Evolutionary conservation across 2,888 invertebrate species (phyloP).

Genomic region (Oscheius myriophilus): DNA sequence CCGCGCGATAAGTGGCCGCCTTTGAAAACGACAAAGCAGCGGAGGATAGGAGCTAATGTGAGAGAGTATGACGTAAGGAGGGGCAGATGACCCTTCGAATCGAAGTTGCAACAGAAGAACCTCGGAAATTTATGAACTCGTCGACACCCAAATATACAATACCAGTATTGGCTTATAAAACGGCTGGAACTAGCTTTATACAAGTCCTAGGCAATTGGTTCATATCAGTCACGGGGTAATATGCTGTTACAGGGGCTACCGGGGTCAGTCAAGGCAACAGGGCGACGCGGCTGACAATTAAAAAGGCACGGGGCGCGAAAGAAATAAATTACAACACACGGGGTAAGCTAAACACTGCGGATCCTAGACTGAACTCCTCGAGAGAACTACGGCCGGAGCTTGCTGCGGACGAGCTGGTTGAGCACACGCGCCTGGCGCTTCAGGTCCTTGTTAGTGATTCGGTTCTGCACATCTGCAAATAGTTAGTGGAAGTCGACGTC

Average conservation of each 20-base stretch:
- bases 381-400: neutral
- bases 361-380: neutral
- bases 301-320: neutral
- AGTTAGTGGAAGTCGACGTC: neutral
- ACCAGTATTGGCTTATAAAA: too few relatives aligned
- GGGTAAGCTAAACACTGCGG: neutral
- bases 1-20: slow-evolving; percentile 15
- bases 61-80: neutral
- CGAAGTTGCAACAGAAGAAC: too few relatives aligned
- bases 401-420: slow-evolving; percentile 21
- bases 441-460: slow-evolving; percentile 19
- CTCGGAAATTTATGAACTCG: too few relatives aligned
- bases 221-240: neutral
- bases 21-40: slow-evolving; percentile 1
- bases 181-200: neutral
- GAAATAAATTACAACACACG: neutral
- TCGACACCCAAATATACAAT: too few relatives aligned
- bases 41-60: neutral
- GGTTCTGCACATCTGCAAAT: slow-evolving; percentile 32
- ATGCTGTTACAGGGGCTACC: neutral
- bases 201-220: too few relatives aligned
- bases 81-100: neutral
- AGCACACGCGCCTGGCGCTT: slow-evolving; percentile 35
- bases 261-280: neutral
- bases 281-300: neutral